A percentile compares a stretch with the other conserved stretches of the same genome.
Evolutionary conservation across 2,797 vertebrate genomes (phyloP).

Genomic region (Xiphorhynchus erythropygius): DNA sequence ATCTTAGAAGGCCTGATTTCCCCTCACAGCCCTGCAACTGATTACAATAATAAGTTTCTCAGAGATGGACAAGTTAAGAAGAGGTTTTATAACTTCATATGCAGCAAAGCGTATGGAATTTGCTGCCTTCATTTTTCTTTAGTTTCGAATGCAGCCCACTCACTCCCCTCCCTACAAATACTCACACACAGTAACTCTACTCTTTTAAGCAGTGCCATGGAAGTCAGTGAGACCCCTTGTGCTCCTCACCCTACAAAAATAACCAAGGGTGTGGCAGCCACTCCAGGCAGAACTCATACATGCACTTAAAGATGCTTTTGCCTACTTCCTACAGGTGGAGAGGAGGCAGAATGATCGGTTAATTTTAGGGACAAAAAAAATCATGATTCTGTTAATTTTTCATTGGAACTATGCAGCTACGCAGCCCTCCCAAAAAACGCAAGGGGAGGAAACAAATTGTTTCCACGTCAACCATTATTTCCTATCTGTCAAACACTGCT

Average conservation of each 20-base stretch:
- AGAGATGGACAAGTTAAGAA: neutral
- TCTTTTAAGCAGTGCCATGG: neutral
- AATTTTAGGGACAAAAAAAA: neutral
- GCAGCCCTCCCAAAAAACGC: neutral
- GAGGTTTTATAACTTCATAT: neutral
- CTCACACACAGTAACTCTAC: neutral
- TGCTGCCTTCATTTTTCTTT: neutral
- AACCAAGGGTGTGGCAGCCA: neutral
- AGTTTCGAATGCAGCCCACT: neutral
- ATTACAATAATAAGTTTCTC: slow-evolving; percentile 39
- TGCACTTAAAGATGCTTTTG: neutral
- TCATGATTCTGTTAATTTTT: neutral
- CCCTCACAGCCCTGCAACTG: slow-evolving; percentile 23
- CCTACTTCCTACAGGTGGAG: neutral
- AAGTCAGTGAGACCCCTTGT: neutral
- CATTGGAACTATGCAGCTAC: neutral
- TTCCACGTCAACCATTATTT: slow-evolving; percentile 12
- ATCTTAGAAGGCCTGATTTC: slow-evolving; percentile 60
- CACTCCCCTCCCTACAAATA: neutral
- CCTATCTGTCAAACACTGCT: neutral
- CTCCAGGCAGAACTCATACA: neutral
- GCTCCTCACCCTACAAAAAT: neutral
- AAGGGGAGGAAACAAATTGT: neutral
- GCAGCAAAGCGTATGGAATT: neutral
- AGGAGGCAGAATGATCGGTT: neutral